Base-by-base conservation (phyloP, 2,797 vertebrate species). In the Lophotriccus pileatus region DNA sequence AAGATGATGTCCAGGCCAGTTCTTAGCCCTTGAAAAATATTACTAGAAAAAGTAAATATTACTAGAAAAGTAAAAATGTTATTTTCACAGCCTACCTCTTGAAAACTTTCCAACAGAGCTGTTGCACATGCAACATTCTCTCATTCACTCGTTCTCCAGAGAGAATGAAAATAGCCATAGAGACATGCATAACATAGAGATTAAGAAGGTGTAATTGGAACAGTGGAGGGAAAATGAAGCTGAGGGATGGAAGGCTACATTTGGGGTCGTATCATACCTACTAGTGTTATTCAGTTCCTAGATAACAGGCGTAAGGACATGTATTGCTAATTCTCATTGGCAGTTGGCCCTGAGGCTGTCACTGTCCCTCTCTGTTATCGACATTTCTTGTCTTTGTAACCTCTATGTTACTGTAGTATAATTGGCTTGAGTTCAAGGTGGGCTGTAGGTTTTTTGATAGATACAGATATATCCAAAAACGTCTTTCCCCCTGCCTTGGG, bases 301-400 rank as follows among this genome's bases (percentile, higher is more conserved):
- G 50, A 63, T 66, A 92, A 84, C 9, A 56, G 39, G 55, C 0
- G 1, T 3, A 22, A 44, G 62, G 82, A 49, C 0, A 5, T 43
- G 32, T 16, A 56, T 39, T 79, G 55, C 41, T 76, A 76, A 73
- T 78, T 90, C 41, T 84, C 82, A 79, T 76, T 88, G 88, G 56
- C 59, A 50, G 67, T 18, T 77, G 30, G 49, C 70, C 83, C 87
- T 24, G 12, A 60, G 77, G 80, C 80, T 70, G 32, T 76, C 73
- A 62, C 74, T 86, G 83, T 75, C 77, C 80, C 91, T 84, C 63
- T 84, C 34, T 44, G n/a, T 73, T 83, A 87, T 22, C 0, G 7
- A 52, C 30, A 25, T 60, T 91, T 82, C 52, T 88, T 84, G 67
- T 82, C 91, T 74, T 94, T 84, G 80, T 89, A 91, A 77, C 63